phyloP scores from a whole-genome alignment of 2,888 invertebrate species.

The Sclerodermus sp. region DNA sequence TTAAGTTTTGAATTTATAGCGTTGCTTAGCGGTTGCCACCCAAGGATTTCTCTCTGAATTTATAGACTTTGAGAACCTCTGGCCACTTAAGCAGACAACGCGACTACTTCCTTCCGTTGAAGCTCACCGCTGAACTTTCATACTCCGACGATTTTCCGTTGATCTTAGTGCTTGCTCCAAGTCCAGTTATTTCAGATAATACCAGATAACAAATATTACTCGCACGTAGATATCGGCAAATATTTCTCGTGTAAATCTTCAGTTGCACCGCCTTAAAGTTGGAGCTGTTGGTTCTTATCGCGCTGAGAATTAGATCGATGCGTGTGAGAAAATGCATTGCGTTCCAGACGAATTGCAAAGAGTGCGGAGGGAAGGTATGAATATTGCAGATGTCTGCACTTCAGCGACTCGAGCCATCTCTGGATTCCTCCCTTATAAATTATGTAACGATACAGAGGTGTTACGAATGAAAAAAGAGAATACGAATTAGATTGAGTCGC shows the following conservation, averaged over 20 bases:
- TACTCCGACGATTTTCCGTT: too few species aligned
- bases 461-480: too few species aligned
- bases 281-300: too few species aligned
- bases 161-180: neutral
- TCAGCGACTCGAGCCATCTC: too few species aligned
- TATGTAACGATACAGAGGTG: too few species aligned
- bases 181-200: neutral
- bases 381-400: too few species aligned
- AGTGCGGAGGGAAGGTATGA: slow-evolving; percentile 5
- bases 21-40: slow-evolving; percentile 11
- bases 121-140: too few species aligned
- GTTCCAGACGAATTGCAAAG: neutral
- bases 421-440: too few species aligned
- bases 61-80: slow-evolving; percentile 24
- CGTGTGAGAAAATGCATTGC: slow-evolving; percentile 7
- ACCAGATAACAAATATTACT: neutral
- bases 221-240: too few species aligned
- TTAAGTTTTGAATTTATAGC: slow-evolving; percentile 35
- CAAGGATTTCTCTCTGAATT: slow-evolving; percentile 4
- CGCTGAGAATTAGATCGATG: slow-evolving; percentile 7
- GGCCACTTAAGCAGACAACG: slow-evolving; percentile 12
- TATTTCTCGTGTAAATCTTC: too few species aligned
- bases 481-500: too few species aligned
- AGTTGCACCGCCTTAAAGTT: too few species aligned
- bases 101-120: slow-evolving; percentile 7